Evolutionary conservation across 2,797 vertebrate genomes (phyloP).

Genomic region (Peromyscus nudipes): DNA sequence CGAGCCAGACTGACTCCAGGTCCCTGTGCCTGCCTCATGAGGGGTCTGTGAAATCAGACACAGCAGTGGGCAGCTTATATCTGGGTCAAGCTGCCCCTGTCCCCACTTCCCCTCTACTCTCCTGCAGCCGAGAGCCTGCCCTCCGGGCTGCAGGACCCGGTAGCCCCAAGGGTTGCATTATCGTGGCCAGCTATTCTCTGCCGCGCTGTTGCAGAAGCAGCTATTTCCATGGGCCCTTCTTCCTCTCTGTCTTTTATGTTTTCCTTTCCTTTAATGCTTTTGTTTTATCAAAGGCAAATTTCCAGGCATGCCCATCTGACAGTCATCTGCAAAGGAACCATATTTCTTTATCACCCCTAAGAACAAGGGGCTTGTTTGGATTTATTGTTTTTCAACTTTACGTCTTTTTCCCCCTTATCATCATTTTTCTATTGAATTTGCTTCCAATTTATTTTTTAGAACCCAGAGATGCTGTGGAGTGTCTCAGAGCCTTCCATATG

Average conservation of each 20-base stretch:
- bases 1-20: not conserved
- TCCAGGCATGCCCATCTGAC: slow-evolving; percentile 66
- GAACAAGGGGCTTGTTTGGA: slow-evolving; percentile 30
- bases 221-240: not conserved
- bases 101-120: not conserved
- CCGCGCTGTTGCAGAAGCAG: not conserved
- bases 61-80: not conserved
- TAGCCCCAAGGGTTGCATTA: not conserved
- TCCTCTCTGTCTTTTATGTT: slow-evolving; percentile 54
- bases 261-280: slow-evolving; percentile 73
- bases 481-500: not conserved
- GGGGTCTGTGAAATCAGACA: not conserved
- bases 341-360: slow-evolving; percentile 6
- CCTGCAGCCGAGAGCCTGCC: not conserved
- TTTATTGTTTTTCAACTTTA: slow-evolving; percentile 55
- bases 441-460: slow-evolving; percentile 27
- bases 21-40: not conserved
- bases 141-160: not conserved
- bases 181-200: not conserved
- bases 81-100: not conserved
- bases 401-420: not conserved
- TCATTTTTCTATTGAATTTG: slow-evolving; percentile 63
- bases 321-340: slow-evolving; percentile 2
- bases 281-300: slow-evolving; percentile 71
- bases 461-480: not conserved